Percentiles rank a stretch among this genome's conserved stretches.
Conservation (phyloP, 1,140 invertebrate genomes). For the Tetragonula clypearis region DNA sequence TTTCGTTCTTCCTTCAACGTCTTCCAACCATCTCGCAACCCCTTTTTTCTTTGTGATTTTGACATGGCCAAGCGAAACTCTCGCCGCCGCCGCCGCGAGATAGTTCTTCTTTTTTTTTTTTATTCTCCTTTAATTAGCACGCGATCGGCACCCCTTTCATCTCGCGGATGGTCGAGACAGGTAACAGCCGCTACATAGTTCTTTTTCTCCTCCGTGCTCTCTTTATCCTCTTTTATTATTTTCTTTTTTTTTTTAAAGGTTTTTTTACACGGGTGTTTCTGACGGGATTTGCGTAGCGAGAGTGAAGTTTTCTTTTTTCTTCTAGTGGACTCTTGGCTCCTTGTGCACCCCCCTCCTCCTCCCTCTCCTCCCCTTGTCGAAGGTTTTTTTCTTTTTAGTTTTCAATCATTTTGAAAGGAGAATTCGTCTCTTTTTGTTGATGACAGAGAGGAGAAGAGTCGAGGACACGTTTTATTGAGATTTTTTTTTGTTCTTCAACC, state of each 20-base stretch:
- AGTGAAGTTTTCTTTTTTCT: background rate
- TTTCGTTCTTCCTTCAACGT: background rate
- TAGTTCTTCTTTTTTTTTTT: slow-evolving; percentile 31
- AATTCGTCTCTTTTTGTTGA: background rate
- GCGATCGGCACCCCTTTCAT: slow-evolving; percentile 46
- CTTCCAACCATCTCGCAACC: slow-evolving; percentile 1
- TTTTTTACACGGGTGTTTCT: background rate
- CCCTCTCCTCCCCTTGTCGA: too few relatives aligned
- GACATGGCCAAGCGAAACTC: slow-evolving; percentile 47
- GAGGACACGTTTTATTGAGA: too few relatives aligned
- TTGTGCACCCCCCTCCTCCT: background rate
- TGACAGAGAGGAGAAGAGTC: background rate
- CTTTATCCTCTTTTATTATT: too few relatives aligned
- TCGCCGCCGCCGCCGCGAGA: slow-evolving; percentile 18
- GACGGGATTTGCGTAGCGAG: background rate
- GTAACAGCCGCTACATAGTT: slow-evolving; percentile 9
- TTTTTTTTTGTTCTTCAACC: too few relatives aligned
- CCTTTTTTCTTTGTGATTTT: slow-evolving; percentile 51
- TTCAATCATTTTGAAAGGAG: background rate
- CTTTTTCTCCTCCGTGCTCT: background rate
- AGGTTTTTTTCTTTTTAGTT: background rate
- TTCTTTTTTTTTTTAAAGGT: background rate
- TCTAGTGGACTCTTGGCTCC: background rate
- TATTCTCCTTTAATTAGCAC: slow-evolving; percentile 50
- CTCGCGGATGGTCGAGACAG: slow-evolving; percentile 22